Evolutionary conservation across 2,113 vertebrate species (phyloP).

Genomic region (Mixornis gularis): DNA sequence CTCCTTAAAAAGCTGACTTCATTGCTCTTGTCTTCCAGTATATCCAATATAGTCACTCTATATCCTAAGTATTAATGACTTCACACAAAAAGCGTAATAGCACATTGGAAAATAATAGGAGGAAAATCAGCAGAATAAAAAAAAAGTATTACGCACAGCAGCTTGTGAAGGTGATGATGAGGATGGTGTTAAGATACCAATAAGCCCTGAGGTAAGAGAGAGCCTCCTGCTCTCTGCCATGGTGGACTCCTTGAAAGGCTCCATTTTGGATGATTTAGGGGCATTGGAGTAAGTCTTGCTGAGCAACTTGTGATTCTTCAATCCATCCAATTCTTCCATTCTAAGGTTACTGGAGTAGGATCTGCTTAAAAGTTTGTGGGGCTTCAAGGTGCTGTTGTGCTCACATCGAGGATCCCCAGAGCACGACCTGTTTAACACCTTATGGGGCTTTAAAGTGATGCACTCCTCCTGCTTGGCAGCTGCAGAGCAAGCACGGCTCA

Average conservation of each 20-base stretch:
- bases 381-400: slow-evolving; percentile 76
- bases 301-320: slow-evolving; percentile 81
- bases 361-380: slow-evolving; percentile 81
- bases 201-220: slow-evolving; percentile 93
- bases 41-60: not conserved
- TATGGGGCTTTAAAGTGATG: slow-evolving; percentile 75
- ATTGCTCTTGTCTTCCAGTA: not conserved
- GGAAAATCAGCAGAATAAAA: not conserved
- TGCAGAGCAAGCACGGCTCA: slow-evolving; percentile 75
- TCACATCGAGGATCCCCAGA: slow-evolving; percentile 81
- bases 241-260: slow-evolving; percentile 81
- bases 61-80: not conserved
- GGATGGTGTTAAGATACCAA: slow-evolving; percentile 86
- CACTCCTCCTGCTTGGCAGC: slow-evolving; percentile 77
- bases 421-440: slow-evolving; percentile 78
- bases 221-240: slow-evolving; percentile 80
- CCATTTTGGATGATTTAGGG: slow-evolving; percentile 79
- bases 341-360: slow-evolving; percentile 81
- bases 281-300: slow-evolving; percentile 79
- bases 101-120: not conserved
- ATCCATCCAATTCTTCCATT: slow-evolving; percentile 82
- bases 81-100: not conserved
- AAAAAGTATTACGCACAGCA: slow-evolving; percentile 73
- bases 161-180: slow-evolving; percentile 80
- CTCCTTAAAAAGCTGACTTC: not conserved